Percentiles rank a stretch among this genome's conserved stretches.
Conservation (phyloP, 2,888 invertebrate genomes). For the Anorthoa munda region DNA sequence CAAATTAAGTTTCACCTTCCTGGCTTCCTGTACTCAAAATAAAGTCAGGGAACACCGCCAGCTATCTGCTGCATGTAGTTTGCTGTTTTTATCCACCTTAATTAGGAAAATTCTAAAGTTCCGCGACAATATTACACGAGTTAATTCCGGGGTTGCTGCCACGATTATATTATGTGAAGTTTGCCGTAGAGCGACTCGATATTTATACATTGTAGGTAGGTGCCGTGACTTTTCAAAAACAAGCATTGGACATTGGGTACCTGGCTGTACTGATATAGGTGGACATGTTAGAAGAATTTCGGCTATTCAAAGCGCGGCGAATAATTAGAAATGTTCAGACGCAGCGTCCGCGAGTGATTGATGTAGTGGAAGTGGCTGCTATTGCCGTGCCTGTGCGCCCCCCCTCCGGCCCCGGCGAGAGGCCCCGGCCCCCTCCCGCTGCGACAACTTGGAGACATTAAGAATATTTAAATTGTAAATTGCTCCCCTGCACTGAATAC, state of each 20-base stretch:
- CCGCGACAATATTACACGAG: conserved; percentile 28
- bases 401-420: conserved; percentile 65
- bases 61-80: conserved; percentile 38
- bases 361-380: conserved; percentile 88
- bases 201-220: not conserved
- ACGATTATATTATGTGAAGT: conserved; percentile 20
- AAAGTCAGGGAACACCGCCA: conserved; percentile 50
- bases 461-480: conserved; percentile 91
- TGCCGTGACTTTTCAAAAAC: not conserved
- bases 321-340: conserved; percentile 90
- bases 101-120: conserved; percentile 51
- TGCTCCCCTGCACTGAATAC: conserved; percentile 90
- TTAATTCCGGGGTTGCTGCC: conserved; percentile 12
- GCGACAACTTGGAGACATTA: conserved; percentile 90
- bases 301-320: conserved; percentile 82
- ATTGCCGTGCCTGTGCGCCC: conserved; percentile 64
- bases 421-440: conserved; percentile 63
- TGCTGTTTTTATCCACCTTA: conserved; percentile 47
- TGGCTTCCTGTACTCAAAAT: conserved; percentile 57
- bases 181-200: not conserved
- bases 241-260: not conserved
- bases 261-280: conserved; percentile 36
- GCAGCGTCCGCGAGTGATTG: conserved; percentile 90
- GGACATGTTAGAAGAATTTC: conserved; percentile 75
- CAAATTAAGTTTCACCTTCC: conserved; percentile 70